Conservation (phyloP, 2,797 vertebrate species). For the Liparis tanakae region DNA sequence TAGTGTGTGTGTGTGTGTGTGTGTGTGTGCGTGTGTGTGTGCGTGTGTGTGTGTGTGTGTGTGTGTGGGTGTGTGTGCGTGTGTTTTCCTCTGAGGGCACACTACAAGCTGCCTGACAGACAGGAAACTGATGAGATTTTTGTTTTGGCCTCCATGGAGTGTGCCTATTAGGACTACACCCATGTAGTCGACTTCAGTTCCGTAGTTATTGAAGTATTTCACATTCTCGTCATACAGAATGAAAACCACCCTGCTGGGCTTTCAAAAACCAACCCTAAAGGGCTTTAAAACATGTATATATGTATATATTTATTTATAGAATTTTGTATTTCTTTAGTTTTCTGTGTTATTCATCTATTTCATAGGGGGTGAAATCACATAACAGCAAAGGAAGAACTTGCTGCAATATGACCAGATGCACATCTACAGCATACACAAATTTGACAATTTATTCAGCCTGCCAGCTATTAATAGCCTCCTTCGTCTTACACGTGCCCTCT, state of each 20-base stretch:
- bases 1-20: conserved; percentile 13
- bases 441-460: conserved; percentile 51
- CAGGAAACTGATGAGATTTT: conserved; percentile 36
- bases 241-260: conserved; percentile 1
- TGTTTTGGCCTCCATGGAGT: conserved; percentile 22
- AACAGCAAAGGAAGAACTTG: conserved; percentile 8
- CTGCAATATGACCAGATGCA: conserved; percentile 24
- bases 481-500: conserved; percentile 44
- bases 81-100: conserved; percentile 19
- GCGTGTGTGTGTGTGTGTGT: conserved; percentile 11
- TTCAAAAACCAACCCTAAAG: conserved; percentile 3
- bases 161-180: conserved; percentile 10
- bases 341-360: conserved; percentile 5
- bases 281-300: not conserved
- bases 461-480: conserved; percentile 60
- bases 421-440: conserved; percentile 23
- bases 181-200: conserved; percentile 11
- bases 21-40: conserved; percentile 13
- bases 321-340: not conserved
- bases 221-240: conserved; percentile 2
- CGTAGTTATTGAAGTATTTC: not conserved
- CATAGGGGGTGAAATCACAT: conserved; percentile 3
- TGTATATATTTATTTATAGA: too few species aligned
- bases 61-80: conserved; percentile 14
- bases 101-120: conserved; percentile 31